These are phyloP conservation scores for Grallaria varia DNA, from an alignment of 2,113 vertebrate species.

Conservation along the genomic window DNA sequence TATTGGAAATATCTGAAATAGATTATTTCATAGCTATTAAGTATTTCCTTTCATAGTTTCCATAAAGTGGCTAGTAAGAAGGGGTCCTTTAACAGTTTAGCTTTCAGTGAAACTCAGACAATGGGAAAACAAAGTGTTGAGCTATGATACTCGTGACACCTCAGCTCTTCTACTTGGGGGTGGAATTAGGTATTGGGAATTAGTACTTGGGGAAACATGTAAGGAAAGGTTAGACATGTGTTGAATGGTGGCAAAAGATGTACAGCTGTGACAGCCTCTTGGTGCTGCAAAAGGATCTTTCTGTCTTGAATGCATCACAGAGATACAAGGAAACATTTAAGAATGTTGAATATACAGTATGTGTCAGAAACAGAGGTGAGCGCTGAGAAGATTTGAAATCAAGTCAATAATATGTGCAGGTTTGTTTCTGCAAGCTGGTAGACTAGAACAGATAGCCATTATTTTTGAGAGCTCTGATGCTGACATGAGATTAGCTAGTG, in stretches of 20 bases:
- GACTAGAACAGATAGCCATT: neutral
- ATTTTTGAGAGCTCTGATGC: neutral
- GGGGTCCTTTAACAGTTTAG: neutral
- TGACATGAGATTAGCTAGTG: neutral
- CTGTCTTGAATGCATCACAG: neutral
- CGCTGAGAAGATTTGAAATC: neutral
- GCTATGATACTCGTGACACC: neutral
- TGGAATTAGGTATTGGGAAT: neutral
- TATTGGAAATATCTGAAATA: neutral
- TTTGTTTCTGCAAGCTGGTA: neutral
- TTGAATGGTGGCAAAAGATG: neutral
- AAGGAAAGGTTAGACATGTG: neutral
- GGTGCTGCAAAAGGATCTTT: neutral
- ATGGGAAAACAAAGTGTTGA: neutral
- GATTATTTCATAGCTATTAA: neutral
- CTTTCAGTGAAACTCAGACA: neutral
- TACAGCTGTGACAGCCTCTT: neutral
- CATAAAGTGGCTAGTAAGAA: neutral
- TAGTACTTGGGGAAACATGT: neutral
- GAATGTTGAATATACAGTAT: neutral
- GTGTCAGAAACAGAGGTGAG: neutral
- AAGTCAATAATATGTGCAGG: neutral
- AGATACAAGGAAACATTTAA: neutral
- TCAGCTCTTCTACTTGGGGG: neutral
- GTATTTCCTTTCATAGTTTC: neutral